Evolutionary conservation across 2,888 invertebrate species (phyloP), one percentile per base, ranked within the genome.

Genomic region (Acronicta alni): DNA sequence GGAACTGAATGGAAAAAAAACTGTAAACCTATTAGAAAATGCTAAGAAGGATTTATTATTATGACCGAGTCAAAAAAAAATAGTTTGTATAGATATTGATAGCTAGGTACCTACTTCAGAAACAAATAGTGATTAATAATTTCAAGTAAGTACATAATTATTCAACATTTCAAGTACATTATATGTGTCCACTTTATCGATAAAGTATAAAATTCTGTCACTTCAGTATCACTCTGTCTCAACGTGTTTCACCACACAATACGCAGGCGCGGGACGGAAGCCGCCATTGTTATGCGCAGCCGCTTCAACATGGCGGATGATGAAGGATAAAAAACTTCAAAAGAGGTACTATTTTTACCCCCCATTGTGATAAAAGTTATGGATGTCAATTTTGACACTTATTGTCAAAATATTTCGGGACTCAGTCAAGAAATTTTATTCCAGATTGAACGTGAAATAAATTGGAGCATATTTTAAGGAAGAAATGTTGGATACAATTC

Each of bases 281-380:
- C 64, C 44, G 47, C 64, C 69, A 74, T 76, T 76, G 77, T 76
- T 74, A 66, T 51, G 57, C 51, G 48, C 51, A 59, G 57, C 32
- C 67, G 68, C 37, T 49, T 10, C 68, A 72, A 69, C 30, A 72
- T 64, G 75, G 75, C 65, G 49, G 51, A 39, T 43, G 48, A 23
- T 47, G 17, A 46, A 59, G 56, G 48, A 54, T 51, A 76, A 61
- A 70, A 63, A 65, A 65, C 57, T 51, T 52, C 42, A 60, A 74
- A 57, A 56, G 41, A 56, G 55, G 42, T 37, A 46, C 57, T 66
- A 61, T 61, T 57, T 62, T 56, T 47, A 58, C 57, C 43, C 49
- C 49, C 53, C 43, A 72, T 74, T 76, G 77, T 74, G 14, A 53
- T 23, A 42, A 49, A 59, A 62, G 76, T 59, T 57, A 66, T 44